Base-by-base conservation (phyloP, 2,113 vertebrate genomes). In the Actenoides hombroni region DNA sequence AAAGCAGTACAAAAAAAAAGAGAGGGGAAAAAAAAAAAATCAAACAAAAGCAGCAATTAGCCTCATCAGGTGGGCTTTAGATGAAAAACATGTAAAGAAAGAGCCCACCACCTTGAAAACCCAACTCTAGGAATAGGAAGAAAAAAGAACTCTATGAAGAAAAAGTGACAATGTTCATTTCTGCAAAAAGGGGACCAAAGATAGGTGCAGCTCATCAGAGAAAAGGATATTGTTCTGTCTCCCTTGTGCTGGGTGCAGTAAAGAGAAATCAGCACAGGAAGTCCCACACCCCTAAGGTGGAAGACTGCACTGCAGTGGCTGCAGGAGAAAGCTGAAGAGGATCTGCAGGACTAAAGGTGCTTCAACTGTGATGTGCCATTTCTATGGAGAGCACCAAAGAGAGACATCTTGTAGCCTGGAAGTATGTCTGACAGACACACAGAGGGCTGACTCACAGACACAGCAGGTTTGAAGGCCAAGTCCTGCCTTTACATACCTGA, bases 151-250 rank as follows among this genome's bases (percentile, higher is more conserved):
- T 37, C 13, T 4, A 56, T n/a, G 46, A 69, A 77, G 19, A 70
- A 78, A 86, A 75, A 37, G 26, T 5, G 75, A 26, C 9, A 40
- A 15, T 14, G 18, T 25, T 75, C 4, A 37, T 84, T 84, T 85
- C 56, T 54, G 17, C 21, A 70, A 49, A 70, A 74, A 91, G 13
- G 16, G 16, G 31, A 93, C 6, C 40, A 82, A 59, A 68, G 28
- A 44, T 1, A 56, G 13, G 54, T 3, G 31, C 0, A 13, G 23
- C 10, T 6, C 2, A 13, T 10, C 17, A 61, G 23, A 53, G 44
- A 63, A 77, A 67, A 44, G 12, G 5, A 11, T 35, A 10, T 4
- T 49, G 17, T 21, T 68, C 1, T 9, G 7, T 19, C 11, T 42
- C 11, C 29, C 20, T 73, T 54, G 37, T 19, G 28, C 70, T 23